Evolutionary conservation across 2,797 vertebrate species (phyloP).

Genomic region (Parauchenoglanis ngamensis): DNA sequence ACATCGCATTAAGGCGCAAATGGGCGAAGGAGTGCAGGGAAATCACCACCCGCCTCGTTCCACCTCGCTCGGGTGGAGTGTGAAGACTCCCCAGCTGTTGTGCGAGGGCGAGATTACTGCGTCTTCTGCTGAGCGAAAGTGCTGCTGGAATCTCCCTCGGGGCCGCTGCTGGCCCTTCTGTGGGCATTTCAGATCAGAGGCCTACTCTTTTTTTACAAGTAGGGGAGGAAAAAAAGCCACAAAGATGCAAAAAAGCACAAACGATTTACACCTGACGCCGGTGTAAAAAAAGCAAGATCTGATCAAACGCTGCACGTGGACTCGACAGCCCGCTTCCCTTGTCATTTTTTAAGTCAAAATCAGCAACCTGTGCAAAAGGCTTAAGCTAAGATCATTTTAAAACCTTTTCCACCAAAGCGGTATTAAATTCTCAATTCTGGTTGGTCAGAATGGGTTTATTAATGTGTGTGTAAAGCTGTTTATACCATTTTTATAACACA

Average conservation of each 20-base stretch:
- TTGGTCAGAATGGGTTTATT: too few relatives aligned
- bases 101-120: not conserved
- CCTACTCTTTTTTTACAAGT: not conserved
- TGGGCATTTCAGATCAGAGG: too few relatives aligned
- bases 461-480: too few relatives aligned
- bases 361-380: not conserved
- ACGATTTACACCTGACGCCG: too few relatives aligned
- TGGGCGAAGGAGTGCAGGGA: not conserved
- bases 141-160: slow-evolving; percentile 20
- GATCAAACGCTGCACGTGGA: not conserved
- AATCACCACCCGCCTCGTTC: slow-evolving; percentile 23
- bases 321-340: not conserved
- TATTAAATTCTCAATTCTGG: not conserved
- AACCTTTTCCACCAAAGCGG: not conserved
- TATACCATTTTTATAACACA: not conserved
- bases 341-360: not conserved
- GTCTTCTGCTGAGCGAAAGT: not conserved
- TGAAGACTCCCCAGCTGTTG: slow-evolving; percentile 32
- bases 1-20: not conserved
- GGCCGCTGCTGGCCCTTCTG: not conserved
- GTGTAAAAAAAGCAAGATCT: not conserved
- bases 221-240: not conserved
- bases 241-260: not conserved
- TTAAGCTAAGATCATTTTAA: not conserved
- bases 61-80: not conserved